Conservation (phyloP, 1,140 invertebrate genomes). For the Bombus sylvicola region DNA sequence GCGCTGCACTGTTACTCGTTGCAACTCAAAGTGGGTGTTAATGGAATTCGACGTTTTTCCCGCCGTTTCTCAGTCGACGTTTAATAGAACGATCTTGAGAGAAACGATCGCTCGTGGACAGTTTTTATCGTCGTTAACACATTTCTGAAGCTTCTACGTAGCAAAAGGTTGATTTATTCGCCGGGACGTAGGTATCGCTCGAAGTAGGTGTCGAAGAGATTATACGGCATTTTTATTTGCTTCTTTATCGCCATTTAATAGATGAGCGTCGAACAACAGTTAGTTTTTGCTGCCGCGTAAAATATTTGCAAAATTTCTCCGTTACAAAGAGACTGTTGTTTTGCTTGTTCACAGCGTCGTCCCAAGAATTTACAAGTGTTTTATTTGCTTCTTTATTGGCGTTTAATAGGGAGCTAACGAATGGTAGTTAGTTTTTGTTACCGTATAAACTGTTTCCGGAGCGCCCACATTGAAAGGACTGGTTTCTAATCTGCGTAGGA, state of each 20-base stretch:
- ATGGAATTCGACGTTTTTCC: conserved; percentile 13
- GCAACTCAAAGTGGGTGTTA: conserved; percentile 7
- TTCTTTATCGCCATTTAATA: too few relatives aligned
- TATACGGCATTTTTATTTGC: background rate
- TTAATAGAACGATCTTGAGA: background rate
- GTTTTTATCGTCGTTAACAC: background rate
- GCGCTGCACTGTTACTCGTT: background rate
- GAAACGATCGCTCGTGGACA: too few relatives aligned
- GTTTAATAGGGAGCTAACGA: background rate
- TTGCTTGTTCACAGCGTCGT: too few relatives aligned
- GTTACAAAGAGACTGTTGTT: too few relatives aligned
- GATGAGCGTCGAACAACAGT: too few relatives aligned
- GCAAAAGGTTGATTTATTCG: background rate
- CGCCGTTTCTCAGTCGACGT: background rate
- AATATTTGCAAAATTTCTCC: too few relatives aligned
- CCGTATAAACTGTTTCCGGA: background rate
- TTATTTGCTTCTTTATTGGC: background rate
- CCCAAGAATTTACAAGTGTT: too few relatives aligned
- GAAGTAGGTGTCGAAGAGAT: background rate
- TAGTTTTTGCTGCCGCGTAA: too few relatives aligned
- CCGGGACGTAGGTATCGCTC: background rate
- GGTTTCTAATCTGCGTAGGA: too few relatives aligned
- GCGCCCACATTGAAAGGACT: too few relatives aligned
- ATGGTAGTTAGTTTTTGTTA: background rate
- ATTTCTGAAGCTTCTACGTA: background rate